Base-by-base conservation (phyloP, 2,888 invertebrate genomes). In the Lottia gigantea region DNA sequence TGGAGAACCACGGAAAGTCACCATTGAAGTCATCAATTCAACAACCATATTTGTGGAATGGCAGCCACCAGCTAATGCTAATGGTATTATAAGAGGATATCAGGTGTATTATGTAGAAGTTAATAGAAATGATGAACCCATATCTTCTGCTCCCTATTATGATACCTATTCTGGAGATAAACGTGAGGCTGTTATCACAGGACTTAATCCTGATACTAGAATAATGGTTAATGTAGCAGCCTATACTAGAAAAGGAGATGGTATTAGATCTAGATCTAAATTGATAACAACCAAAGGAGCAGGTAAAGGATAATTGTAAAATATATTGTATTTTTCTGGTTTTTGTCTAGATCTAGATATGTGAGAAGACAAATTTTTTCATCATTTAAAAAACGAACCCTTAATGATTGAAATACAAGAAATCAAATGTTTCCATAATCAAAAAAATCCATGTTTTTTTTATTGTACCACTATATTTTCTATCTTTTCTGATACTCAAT, bases 81-180 rank as follows among this genome's bases (percentile, higher is more conserved):
- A 98, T 87, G 98, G 98, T 64, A 94, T 97, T 79, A 97, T 99
- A 80, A 92, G 97, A 74, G 98, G 98, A 40, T 99, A 98, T 90
- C 97, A 98, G 88, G 95, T 99, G 71, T 82, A 82, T 71, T 85
- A 78, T 74, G 79, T 80, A 23, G 78, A 81, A 62, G 74, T 83
- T 8, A 77, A 83, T 71, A 75, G 76, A 7, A 78, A 82, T 55
- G 82, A 79, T 62, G 81, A 82, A 45, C 77, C 80, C 2, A 72
- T 81, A 2, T 74, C 76, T 12, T 76, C 78, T 8, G 80, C 80
- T 90, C 76, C 77, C 19, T 92, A 94, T 79, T 94, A 93, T 84
- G 95, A 96, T 88, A 94, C 96, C 25, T 92, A 94, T 82, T 95
- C 95, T 83, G 94, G 94, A 67, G 91, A 92, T 19, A 92, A 92